Base-by-base conservation (phyloP, 2,113 vertebrate species). In the Rhinichthys klamathensis region DNA sequence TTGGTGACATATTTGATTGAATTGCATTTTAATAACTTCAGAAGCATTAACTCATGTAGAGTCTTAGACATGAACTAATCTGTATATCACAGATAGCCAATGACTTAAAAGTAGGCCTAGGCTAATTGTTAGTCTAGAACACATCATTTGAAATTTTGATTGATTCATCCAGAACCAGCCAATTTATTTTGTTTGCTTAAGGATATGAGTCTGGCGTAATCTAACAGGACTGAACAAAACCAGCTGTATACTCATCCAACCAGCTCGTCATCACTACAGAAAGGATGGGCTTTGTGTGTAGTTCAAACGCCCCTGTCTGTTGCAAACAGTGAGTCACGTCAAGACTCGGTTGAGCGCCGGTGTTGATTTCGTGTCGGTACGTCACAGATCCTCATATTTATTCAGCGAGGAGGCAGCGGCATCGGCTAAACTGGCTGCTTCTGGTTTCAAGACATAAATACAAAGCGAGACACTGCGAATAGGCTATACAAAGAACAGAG, bases 401-500 rank as follows among this genome's bases (percentile, higher is more conserved):
- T 94, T 90, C 90, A 94, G 86, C 79, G 93, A 83, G 90, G 91
- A 91, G 92, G 93, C 91, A 85, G 92, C 70, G 89, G 88, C 92
- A 82, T 87, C 81, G 84, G 80, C 80, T 70, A 60, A 95, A 95
- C 95, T 95, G 94, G 95, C 94, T 95, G 92, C 94, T 94, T 93
- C 94, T 95, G 94, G 95, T 95, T 95, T 91, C 92, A 91, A 93
- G 88, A 90, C 93, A 94, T 93, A 94, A 94, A 95, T 93, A 95
- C 92, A 93, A 92, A 93, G 91, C 92, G 85, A 93, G 90, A 91
- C 92, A 92, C 88, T 90, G 89, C 70, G 80, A 88, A 61, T 35
- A 69, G 27, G 65, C 65, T 83, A 61, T 82, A 75, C 87, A 85
- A 75, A 90, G 91, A 90, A 95, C 91, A 93, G 92, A 85, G 86